Conservation (phyloP, 2,113 vertebrate species). For the Chiloscyllium plagiosum region DNA sequence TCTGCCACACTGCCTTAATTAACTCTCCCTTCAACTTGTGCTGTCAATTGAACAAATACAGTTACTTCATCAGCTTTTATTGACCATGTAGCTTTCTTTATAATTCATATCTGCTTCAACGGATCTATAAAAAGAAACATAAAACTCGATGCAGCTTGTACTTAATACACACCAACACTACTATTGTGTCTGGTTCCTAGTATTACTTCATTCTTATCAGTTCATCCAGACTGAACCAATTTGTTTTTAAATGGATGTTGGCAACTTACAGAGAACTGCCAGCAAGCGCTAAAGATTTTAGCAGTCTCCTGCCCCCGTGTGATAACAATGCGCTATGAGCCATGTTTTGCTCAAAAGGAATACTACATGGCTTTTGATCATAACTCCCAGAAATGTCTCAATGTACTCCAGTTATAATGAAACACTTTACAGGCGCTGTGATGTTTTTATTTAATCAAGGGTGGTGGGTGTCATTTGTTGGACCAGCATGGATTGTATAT, state of each 20-base stretch:
- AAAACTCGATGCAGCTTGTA: background rate
- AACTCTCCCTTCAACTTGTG: background rate
- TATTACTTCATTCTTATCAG: background rate
- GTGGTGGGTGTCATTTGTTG: no score
- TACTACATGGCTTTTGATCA: background rate
- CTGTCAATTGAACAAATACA: background rate
- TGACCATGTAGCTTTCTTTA: background rate
- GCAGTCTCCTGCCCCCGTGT: background rate
- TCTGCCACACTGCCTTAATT: background rate
- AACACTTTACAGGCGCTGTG: background rate
- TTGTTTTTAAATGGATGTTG: background rate
- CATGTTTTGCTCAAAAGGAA: background rate
- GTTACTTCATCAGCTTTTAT: background rate
- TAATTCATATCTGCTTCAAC: constrained; percentile 3
- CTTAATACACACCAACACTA: background rate
- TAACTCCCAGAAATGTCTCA: background rate
- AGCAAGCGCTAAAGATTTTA: background rate
- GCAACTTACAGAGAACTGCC: background rate
- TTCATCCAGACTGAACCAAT: background rate
- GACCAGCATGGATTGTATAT: no score
- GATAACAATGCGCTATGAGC: no score
- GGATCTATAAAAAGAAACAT: background rate
- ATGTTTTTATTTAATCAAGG: background rate
- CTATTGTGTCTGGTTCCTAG: constrained; percentile 9
- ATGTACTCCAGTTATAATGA: background rate